These are phyloP conservation scores for Stegastes partitus DNA, from an alignment of 2,113 vertebrate species.

Conservation along the genomic window DNA sequence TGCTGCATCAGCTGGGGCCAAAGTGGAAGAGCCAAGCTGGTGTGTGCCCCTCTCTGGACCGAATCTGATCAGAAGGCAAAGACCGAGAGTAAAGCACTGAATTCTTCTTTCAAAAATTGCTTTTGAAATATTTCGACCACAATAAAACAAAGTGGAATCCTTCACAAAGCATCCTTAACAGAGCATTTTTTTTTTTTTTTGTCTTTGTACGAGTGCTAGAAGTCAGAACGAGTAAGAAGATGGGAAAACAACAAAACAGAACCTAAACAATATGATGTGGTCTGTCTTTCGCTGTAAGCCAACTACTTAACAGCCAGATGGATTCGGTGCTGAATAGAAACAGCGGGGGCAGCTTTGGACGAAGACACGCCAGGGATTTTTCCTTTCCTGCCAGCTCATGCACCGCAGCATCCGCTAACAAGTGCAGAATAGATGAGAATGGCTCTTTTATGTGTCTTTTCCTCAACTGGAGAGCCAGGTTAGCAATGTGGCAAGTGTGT, in stretches of 20 bases:
- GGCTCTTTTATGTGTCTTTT: constrained; percentile 76
- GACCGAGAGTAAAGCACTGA: constrained; percentile 21
- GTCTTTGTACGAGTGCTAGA: constrained; percentile 13
- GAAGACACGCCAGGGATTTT: constrained; percentile 69
- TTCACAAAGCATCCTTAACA: not conserved
- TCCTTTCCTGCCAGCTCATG: constrained; percentile 78
- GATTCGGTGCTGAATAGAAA: constrained; percentile 77
- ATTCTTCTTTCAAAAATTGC: constrained; percentile 23
- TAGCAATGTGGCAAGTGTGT: constrained; percentile 66
- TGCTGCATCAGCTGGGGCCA: constrained; percentile 64
- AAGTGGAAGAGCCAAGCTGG: constrained; percentile 64
- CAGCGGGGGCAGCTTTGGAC: constrained; percentile 78
- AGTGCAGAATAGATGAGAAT: constrained; percentile 76
- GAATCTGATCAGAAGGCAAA: constrained; percentile 32
- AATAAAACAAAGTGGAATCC: constrained; percentile 15
- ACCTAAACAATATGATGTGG: constrained; percentile 64
- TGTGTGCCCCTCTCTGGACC: constrained; percentile 41
- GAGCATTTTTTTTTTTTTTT: constrained; percentile 11
- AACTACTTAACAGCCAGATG: constrained; percentile 77
- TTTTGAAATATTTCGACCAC: constrained; percentile 13
- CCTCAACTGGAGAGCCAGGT: constrained; percentile 69
- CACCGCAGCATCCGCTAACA: constrained; percentile 70
- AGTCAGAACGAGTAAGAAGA: constrained; percentile 32
- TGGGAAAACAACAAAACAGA: not conserved
- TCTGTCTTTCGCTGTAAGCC: constrained; percentile 71